These are phyloP conservation scores for Grantiella picta DNA, from an alignment of 2,113 vertebrate species.

Conservation along the genomic window DNA sequence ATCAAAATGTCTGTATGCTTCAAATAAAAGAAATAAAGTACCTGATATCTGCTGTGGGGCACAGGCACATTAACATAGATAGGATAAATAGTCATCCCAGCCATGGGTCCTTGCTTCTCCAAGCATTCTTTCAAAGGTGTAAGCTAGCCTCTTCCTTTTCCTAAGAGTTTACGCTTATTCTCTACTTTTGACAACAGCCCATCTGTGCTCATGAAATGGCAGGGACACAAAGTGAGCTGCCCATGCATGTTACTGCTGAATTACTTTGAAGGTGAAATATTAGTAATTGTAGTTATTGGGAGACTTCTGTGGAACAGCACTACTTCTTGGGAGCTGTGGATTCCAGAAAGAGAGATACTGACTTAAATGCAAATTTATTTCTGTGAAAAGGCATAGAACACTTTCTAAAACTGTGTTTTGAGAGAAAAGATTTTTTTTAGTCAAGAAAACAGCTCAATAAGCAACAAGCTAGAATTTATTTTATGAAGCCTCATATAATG, in stretches of 20 bases:
- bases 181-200: neutral
- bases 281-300: neutral
- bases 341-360: neutral
- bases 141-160: neutral
- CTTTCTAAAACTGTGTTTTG: neutral
- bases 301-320: neutral
- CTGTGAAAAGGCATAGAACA: neutral
- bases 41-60: neutral
- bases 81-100: neutral
- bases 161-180: neutral
- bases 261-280: neutral
- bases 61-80: neutral
- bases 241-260: neutral
- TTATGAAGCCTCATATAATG: neutral
- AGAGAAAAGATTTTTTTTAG: neutral
- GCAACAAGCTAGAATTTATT: neutral
- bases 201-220: neutral
- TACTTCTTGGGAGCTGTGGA: neutral
- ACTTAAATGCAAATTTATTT: neutral
- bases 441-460: neutral
- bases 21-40: neutral
- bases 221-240: neutral
- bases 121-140: rapidly evolving
- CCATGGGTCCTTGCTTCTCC: neutral
- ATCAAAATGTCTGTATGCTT: neutral